Conservation (phyloP, 2,113 vertebrate genomes). For the Pontoporia blainvillei region DNA sequence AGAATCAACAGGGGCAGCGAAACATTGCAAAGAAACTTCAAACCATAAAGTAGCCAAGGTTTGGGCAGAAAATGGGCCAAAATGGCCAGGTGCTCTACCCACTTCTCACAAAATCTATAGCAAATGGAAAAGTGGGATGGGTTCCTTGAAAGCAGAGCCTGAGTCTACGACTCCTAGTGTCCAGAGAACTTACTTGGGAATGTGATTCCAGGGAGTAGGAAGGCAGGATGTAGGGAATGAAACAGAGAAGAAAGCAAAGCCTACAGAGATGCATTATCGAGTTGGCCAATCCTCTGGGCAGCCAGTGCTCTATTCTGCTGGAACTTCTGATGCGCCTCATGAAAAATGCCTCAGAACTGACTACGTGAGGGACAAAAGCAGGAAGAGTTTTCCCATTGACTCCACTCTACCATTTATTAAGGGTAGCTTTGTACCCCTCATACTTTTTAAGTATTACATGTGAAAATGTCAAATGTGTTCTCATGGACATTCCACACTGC, state of each 20-base stretch:
- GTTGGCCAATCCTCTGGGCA: background rate
- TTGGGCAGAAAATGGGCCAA: background rate
- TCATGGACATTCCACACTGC: background rate
- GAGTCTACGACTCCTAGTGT: background rate
- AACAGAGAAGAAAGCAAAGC: background rate
- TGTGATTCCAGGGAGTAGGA: background rate
- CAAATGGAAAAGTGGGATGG: background rate
- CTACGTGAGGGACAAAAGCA: background rate
- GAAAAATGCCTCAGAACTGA: background rate
- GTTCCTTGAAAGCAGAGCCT: background rate
- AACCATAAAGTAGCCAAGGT: background rate
- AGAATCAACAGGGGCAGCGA: background rate
- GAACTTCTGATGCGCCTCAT: background rate
- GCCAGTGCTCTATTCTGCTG: background rate
- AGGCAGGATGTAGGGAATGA: background rate
- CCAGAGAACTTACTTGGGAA: background rate
- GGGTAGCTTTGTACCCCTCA: background rate
- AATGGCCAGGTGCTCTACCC: background rate
- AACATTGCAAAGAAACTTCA: background rate
- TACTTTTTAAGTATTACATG: background rate
- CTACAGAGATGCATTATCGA: background rate
- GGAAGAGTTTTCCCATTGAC: background rate
- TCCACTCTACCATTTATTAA: background rate
- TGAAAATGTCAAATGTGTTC: background rate
- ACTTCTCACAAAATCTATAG: background rate